A percentile compares a stretch with the other conserved stretches of the same genome.
phyloP scores from a whole-genome alignment of 2,797 vertebrate species.

The Propithecus deckenii region DNA sequence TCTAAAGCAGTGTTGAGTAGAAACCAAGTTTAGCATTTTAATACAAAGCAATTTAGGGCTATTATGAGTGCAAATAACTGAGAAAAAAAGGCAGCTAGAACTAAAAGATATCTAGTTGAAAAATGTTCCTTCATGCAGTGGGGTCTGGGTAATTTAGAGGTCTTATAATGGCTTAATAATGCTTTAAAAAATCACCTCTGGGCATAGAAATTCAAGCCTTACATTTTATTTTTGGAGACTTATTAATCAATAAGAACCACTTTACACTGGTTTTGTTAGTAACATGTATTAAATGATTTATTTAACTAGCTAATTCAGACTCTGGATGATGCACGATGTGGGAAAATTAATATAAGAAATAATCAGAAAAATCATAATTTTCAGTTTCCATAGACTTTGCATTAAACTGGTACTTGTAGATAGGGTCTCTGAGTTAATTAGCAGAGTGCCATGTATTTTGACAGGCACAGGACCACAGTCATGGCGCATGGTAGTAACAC shows the following conservation, averaged over 20 bases:
- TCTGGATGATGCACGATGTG: background rate
- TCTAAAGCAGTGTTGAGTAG: background rate
- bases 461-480: background rate
- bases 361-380: background rate
- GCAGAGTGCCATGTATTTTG: background rate
- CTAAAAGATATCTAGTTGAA: background rate
- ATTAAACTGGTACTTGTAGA: background rate
- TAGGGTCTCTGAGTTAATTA: background rate
- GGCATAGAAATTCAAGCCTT: constrained; percentile 6
- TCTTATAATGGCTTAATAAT: constrained; percentile 17
- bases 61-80: background rate
- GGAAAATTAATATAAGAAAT: background rate
- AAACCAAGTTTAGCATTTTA: constrained; percentile 10
- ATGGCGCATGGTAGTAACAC: rapidly evolving
- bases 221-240: constrained; percentile 7
- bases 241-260: background rate
- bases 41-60: background rate
- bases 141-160: background rate
- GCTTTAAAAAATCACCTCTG: background rate
- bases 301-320: background rate
- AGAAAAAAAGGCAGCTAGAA: background rate
- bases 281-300: background rate
- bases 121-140: background rate
- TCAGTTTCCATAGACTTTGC: background rate
- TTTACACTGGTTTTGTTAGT: background rate